These are phyloP conservation scores for Phataginus tetradactyla DNA, from an alignment of 2,797 vertebrate genomes.

Conservation along the genomic window DNA sequence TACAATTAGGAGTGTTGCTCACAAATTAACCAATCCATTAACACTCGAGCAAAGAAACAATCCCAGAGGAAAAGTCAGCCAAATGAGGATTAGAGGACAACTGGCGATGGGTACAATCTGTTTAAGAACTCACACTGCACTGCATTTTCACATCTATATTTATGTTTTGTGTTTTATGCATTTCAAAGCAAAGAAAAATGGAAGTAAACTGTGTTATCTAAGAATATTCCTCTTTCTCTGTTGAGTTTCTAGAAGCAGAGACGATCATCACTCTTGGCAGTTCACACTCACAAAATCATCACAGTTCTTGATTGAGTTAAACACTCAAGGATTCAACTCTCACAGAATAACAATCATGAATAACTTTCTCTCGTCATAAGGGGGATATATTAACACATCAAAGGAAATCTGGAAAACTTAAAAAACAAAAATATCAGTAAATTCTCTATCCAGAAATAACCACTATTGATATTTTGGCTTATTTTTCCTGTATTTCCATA, in stretches of 20 bases:
- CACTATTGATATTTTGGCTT: not conserved
- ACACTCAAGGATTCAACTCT: not conserved
- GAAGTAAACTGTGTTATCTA: not conserved
- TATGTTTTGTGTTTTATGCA: not conserved
- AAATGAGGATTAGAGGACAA: slow-evolving; percentile 78
- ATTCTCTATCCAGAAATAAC: not conserved
- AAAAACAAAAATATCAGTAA: not conserved
- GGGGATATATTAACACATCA: not conserved
- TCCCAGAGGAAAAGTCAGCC: slow-evolving; percentile 75
- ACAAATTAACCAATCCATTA: slow-evolving; percentile 90
- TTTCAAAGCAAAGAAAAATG: not conserved
- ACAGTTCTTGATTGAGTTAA: not conserved
- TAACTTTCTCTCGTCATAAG: not conserved
- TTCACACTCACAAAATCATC: not conserved
- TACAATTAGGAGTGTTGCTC: slow-evolving; percentile 89
- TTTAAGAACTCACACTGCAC: slow-evolving; percentile 16
- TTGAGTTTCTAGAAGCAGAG: not conserved
- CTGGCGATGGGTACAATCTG: slow-evolving; percentile 59
- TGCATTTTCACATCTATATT: not conserved
- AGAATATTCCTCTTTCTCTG: not conserved
- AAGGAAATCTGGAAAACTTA: not conserved
- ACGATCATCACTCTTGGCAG: not conserved
- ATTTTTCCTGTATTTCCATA: not conserved
- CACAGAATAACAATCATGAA: not conserved
- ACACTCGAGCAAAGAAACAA: slow-evolving; percentile 82